Evolutionary conservation across 92 coral and sea anemone species (phyloP).

Genomic region (Phenganax stokvisi): DNA sequence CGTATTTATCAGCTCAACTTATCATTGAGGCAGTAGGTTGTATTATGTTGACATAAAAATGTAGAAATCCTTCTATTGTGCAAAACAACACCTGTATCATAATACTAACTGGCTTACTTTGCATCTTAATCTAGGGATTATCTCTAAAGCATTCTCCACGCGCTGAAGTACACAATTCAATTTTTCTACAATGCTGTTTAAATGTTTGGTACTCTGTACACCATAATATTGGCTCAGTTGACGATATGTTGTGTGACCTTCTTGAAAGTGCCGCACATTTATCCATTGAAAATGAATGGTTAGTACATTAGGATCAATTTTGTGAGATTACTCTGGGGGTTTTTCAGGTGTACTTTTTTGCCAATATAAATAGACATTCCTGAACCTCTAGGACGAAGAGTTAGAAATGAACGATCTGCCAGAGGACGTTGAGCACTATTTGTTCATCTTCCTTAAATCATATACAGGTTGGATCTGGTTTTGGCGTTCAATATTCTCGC

Average conservation of each 20-base stretch:
- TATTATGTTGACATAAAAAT: not conserved
- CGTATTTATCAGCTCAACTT: conserved; percentile 62
- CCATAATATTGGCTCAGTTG: not conserved
- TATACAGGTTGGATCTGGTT: conserved; percentile 66
- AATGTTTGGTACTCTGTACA: conserved; percentile 30
- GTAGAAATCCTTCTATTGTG: not conserved
- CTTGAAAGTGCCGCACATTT: conserved; percentile 24
- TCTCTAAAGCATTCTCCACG: not conserved
- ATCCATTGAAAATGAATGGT: conserved; percentile 16
- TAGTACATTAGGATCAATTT: not conserved
- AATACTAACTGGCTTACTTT: not conserved
- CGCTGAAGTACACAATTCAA: conserved; percentile 23
- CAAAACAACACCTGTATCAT: not conserved
- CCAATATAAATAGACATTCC: not conserved
- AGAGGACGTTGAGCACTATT: no score
- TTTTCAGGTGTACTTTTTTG: not conserved
- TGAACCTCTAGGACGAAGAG: no score
- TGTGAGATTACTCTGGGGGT: no score
- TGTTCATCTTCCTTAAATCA: no score
- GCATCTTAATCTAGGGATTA: not conserved
- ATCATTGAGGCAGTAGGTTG: conserved; percentile 86
- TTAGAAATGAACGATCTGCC: no score
- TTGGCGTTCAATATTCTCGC: conserved; percentile 77
- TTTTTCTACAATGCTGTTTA: conserved; percentile 18
- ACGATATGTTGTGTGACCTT: not conserved